Conservation (phyloP, 2,888 invertebrate species). For the Anoplius nigerrimus region DNA sequence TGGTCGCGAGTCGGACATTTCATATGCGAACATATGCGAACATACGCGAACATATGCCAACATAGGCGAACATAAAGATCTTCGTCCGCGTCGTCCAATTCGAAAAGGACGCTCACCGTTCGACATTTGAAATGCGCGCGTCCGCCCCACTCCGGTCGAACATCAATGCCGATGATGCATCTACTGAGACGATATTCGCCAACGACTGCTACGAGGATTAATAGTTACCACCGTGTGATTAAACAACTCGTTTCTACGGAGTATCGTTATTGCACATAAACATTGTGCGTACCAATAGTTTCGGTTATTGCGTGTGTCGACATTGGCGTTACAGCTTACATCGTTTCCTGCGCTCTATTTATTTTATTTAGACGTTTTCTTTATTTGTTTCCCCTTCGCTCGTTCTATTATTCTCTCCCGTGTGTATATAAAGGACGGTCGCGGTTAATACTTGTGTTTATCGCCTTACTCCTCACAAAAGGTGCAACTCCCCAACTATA, state of each 20-base stretch:
- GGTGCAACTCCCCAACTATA: no score
- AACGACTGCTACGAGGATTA: slow-evolving; percentile 30
- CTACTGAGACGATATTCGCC: slow-evolving; percentile 29
- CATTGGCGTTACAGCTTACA: slow-evolving; percentile 9
- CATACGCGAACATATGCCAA: no score
- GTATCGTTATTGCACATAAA: slow-evolving; percentile 31
- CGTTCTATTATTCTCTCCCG: slow-evolving; percentile 32
- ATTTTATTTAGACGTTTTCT: no score
- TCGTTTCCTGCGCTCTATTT: no score
- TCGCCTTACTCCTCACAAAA: slow-evolving; percentile 18
- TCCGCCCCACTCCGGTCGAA: neutral
- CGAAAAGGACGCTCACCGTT: no score
- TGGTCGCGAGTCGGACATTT: no score
- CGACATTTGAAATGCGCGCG: no score
- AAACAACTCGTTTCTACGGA: slow-evolving; percentile 1
- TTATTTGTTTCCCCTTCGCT: slow-evolving; percentile 40
- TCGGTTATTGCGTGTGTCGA: slow-evolving; percentile 32
- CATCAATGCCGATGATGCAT: slow-evolving; percentile 24
- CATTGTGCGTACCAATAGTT: slow-evolving; percentile 43
- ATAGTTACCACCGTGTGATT: slow-evolving; percentile 22
- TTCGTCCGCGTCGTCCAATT: no score
- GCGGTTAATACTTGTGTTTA: slow-evolving; percentile 39
- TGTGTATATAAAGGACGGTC: slow-evolving; percentile 53
- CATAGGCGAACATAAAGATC: no score
- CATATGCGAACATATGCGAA: no score